phyloP scores from a whole-genome alignment of 2,113 vertebrate species.

The Leiothrix lutea region DNA sequence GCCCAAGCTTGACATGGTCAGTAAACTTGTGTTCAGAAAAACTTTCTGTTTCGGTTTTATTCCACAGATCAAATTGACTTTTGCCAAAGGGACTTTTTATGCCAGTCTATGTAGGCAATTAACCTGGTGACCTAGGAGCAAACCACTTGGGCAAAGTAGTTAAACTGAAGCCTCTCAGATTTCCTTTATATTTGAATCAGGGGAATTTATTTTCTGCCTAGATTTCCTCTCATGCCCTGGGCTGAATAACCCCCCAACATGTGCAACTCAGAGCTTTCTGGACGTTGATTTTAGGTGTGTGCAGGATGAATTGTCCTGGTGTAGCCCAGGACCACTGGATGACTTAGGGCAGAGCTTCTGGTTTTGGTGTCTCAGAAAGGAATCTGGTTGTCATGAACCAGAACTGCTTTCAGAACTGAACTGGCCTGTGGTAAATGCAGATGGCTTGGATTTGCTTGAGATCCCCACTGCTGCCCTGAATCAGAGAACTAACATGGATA shows the following conservation, averaged over 20 bases:
- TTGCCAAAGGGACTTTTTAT: neutral
- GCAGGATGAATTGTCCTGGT: neutral
- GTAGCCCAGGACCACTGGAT: neutral
- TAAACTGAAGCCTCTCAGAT: neutral
- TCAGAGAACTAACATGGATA: rapidly evolving
- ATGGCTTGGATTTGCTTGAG: neutral
- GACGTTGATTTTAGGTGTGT: neutral
- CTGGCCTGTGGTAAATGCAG: neutral
- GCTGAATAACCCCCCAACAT: neutral
- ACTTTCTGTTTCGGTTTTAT: neutral
- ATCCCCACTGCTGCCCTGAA: neutral
- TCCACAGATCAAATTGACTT: neutral
- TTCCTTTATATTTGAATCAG: neutral
- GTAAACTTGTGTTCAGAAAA: neutral
- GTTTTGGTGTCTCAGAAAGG: neutral
- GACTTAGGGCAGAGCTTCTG: neutral
- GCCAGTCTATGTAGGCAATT: neutral
- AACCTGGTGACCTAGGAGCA: neutral
- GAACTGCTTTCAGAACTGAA: neutral
- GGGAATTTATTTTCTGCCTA: neutral
- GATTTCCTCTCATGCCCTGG: neutral
- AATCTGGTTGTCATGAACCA: neutral
- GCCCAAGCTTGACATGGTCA: neutral
- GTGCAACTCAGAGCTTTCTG: neutral
- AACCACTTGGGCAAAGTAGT: neutral